A percentile compares a stretch with the other conserved stretches of the same genome.
Conservation (phyloP, 2,113 vertebrate genomes). For the Anolis sagrei region DNA sequence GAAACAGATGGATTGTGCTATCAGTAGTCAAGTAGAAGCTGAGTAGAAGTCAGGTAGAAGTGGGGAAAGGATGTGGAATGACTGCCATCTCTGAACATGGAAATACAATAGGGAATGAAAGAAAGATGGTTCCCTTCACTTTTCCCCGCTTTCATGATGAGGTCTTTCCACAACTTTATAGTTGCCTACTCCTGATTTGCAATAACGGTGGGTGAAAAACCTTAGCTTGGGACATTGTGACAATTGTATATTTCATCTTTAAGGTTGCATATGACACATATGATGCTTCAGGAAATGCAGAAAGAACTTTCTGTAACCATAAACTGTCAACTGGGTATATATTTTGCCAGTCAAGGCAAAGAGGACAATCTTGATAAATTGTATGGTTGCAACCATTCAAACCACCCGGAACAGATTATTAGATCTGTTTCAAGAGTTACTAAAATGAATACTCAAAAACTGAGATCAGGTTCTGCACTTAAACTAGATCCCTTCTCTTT, state of each 20-base stretch:
- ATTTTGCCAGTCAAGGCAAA: constrained; percentile 4
- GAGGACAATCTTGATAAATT: constrained; percentile 17
- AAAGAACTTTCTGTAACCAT: background rate
- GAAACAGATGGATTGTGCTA: too few relatives aligned
- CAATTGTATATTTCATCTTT: background rate
- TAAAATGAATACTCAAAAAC: background rate
- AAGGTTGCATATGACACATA: background rate
- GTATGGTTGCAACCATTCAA: background rate
- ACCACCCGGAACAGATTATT: background rate
- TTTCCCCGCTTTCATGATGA: too few relatives aligned
- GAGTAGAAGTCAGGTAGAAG: too few relatives aligned
- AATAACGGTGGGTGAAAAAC: background rate
- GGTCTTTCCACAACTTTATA: too few relatives aligned
- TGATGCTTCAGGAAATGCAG: background rate
- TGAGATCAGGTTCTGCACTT: background rate
- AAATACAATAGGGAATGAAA: too few relatives aligned
- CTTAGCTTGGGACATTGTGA: too few relatives aligned
- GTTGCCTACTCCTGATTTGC: too few relatives aligned
- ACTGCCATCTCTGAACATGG: too few relatives aligned
- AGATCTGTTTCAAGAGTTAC: constrained; percentile 6
- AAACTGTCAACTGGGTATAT: background rate
- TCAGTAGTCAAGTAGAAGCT: too few relatives aligned
- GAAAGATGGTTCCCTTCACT: too few relatives aligned
- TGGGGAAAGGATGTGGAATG: too few relatives aligned
- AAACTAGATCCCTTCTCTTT: background rate